These are phyloP conservation scores for Macrobrachium nipponense DNA, from an alignment of 1,140 invertebrate genomes.

Conservation along the genomic window DNA sequence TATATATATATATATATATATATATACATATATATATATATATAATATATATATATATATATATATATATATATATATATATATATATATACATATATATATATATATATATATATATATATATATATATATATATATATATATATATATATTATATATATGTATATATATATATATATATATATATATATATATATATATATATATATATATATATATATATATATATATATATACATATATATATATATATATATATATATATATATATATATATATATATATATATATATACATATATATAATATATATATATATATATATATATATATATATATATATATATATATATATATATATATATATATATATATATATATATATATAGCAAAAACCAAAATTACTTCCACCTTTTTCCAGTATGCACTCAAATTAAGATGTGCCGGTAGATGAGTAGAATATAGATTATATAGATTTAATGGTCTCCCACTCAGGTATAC, in stretches of 20 bases:
- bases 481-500: too few species aligned
- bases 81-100: slow-evolving; percentile 15
- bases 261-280: slow-evolving; percentile 20
- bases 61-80: not conserved
- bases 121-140: not conserved
- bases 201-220: slow-evolving; percentile 15
- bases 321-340: slow-evolving; percentile 7
- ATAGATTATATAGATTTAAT: too few species aligned
- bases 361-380: too few species aligned
- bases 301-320: not conserved
- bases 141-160: not conserved
- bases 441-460: too few species aligned
- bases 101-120: not conserved
- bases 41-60: not conserved
- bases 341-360: slow-evolving; percentile 6
- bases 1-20: too few species aligned
- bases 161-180: slow-evolving; percentile 4
- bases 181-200: not conserved
- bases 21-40: too few species aligned
- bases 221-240: slow-evolving; percentile 15
- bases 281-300: slow-evolving; percentile 6
- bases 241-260: slow-evolving; percentile 9
- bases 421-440: too few species aligned
- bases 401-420: too few species aligned
- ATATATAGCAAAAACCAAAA: not conserved